Evolutionary conservation across 2,888 invertebrate genomes (phyloP), one percentile per base, ranked within the genome.

Genomic region (Ernsta delagoae): DNA sequence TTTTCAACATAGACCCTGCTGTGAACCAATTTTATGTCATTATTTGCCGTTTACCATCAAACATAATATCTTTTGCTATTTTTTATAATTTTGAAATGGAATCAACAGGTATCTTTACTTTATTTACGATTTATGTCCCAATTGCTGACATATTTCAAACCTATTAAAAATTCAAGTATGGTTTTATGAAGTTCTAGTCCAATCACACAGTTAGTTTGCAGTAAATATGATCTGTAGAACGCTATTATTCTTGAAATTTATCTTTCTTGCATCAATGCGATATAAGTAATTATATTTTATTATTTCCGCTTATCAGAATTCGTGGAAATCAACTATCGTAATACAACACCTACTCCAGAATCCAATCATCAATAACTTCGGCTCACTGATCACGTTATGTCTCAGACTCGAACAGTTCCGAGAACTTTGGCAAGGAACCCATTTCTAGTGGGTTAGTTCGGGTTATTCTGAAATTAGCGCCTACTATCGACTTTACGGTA

Each of bases 401-500:
- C 36, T 48, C 56, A 8, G 34, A n/a, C 39, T 24, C 59, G n/a
- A 7, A 7, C 12, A 39, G 12, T n/a, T 43, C 43, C 43, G 8
- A 24, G 34, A 59, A 59, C 41, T 43, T 59, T 59, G 39, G 59
- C 41, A 24, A 24, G 43, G 43, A 34, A 24, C 50, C 50, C 48
- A 48, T 41, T 62, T 50, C 45, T 36, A 61, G 61, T 62, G 68
- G 54, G 62, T 57, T 48, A 57, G 48, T 34, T n/a, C 61, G 12
- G 62, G 62, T 62, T 57, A 62, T 62, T 62, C 41, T 48, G 31
- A 60, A 68, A 57, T 68, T 68, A 68, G 57, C 68, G 48, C 61
- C 45, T 45, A 62, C 68, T 68, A 68, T 68, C 67, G 56, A 4
- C 60, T 68, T 68, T 9, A 57, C 68, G 62, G 68, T 68, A 48